phyloP scores from a whole-genome alignment of 2,888 invertebrate species.

The Himalopsyche kuldschensis region DNA sequence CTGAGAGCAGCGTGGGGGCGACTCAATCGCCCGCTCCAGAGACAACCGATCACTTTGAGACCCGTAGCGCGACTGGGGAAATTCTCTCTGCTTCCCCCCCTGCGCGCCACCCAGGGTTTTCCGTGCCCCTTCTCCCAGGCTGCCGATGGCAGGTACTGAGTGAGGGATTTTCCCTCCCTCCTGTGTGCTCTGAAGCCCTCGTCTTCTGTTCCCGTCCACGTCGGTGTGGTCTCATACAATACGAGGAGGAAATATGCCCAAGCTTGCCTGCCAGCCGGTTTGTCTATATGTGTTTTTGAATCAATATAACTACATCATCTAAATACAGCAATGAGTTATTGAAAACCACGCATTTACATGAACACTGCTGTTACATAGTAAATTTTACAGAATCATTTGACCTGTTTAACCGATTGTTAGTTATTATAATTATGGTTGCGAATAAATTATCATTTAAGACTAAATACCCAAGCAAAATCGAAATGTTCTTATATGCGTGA shows the following conservation, averaged over 20 bases:
- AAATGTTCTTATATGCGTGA: no score
- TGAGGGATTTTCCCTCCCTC: slow-evolving; percentile 6
- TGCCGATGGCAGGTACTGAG: not conserved
- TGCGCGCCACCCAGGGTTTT: not conserved
- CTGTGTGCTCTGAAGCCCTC: not conserved
- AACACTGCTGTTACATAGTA: no score
- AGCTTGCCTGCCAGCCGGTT: no score
- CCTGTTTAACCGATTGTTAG: no score
- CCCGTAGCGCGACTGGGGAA: slow-evolving; percentile 16
- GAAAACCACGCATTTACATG: no score
- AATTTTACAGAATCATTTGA: no score
- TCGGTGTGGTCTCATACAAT: not conserved
- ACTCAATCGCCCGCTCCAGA: not conserved
- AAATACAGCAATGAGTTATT: no score
- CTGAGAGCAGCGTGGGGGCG: not conserved
- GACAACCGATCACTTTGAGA: slow-evolving; percentile 4
- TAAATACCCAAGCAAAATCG: no score
- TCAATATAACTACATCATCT: no score
- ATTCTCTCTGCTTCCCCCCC: not conserved
- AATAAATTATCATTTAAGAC: no score
- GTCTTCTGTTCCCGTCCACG: not conserved
- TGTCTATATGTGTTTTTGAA: no score
- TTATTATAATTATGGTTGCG: no score
- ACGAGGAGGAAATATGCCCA: not conserved
- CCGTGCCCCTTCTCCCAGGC: not conserved